phyloP scores from a whole-genome alignment of 2,113 vertebrate genomes.

The Oreochromis spilurus region DNA sequence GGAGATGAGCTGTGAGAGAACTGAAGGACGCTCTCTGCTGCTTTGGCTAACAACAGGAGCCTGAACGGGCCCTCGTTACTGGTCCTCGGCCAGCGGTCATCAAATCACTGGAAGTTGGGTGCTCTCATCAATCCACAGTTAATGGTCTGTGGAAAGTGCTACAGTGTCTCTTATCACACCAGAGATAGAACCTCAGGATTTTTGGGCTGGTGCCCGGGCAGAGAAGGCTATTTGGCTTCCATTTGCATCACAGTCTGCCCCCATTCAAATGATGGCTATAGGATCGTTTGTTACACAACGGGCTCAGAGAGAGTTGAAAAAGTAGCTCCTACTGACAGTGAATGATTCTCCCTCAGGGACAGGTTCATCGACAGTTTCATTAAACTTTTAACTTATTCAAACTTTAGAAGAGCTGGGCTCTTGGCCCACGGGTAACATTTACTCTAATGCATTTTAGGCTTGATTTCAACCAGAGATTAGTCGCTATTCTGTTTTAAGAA shows the following conservation, averaged over 20 bases:
- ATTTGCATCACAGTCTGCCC: slow-evolving; percentile 4
- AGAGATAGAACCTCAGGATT: slow-evolving; percentile 4
- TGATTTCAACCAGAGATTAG: slow-evolving; percentile 15
- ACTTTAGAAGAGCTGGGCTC: slow-evolving; percentile 1
- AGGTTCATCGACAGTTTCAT: neutral
- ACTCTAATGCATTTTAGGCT: neutral
- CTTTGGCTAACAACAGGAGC: neutral
- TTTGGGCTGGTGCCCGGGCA: slow-evolving; percentile 17
- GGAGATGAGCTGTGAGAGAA: neutral
- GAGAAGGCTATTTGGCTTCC: slow-evolving; percentile 10
- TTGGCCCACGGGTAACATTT: slow-evolving; percentile 4
- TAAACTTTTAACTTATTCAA: slow-evolving; percentile 16
- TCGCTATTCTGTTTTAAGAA: too few species aligned
- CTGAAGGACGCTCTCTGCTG: neutral
- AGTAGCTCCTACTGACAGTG: neutral
- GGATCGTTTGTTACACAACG: neutral
- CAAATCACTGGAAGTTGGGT: slow-evolving; percentile 14
- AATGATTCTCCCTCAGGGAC: neutral
- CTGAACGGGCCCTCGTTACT: slow-evolving; percentile 9
- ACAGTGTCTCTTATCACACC: slow-evolving; percentile 17
- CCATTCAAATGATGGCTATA: neutral
- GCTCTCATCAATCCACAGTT: slow-evolving; percentile 31
- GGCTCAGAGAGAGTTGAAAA: neutral
- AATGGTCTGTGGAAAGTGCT: slow-evolving; percentile 34
- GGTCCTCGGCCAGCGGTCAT: slow-evolving; percentile 23